These are phyloP conservation scores for Cisticola juncidis DNA, from an alignment of 2,113 vertebrate species.

Conservation along the genomic window DNA sequence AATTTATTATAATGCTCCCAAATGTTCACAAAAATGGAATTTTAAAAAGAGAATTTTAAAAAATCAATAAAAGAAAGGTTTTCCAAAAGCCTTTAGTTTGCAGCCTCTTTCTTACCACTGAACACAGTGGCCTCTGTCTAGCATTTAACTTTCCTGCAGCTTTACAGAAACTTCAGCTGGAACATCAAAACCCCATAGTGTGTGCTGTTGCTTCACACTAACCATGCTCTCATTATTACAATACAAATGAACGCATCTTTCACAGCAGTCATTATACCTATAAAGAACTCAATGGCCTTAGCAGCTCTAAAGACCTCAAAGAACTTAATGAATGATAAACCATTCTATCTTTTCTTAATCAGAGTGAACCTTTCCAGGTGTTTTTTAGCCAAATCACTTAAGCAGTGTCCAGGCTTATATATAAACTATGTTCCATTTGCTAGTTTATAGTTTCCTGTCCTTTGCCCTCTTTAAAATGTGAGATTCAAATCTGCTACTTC, in stretches of 20 bases:
- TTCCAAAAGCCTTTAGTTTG: neutral
- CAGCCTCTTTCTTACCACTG: neutral
- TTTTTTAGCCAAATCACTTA: conserved; percentile 31
- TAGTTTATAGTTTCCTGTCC: conserved; percentile 38
- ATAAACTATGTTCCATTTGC: conserved; percentile 55
- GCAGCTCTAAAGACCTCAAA: neutral
- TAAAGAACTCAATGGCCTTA: neutral
- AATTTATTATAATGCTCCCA: neutral
- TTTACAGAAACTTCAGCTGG: neutral
- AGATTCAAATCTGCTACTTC: neutral
- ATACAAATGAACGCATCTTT: neutral
- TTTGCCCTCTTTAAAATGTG: neutral
- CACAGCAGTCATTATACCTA: neutral
- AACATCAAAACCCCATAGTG: neutral
- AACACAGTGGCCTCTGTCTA: neutral
- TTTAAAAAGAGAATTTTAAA: neutral
- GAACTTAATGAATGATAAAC: neutral
- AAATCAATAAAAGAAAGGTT: neutral
- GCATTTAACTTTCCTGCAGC: neutral
- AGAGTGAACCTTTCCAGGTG: conserved; percentile 32
- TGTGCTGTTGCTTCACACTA: neutral
- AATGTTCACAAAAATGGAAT: neutral
- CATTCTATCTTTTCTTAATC: neutral
- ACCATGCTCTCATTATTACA: neutral
- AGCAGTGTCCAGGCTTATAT: conserved; percentile 25